Base-by-base conservation (phyloP, 2,113 vertebrate genomes). In the Actinemys pallida region DNA sequence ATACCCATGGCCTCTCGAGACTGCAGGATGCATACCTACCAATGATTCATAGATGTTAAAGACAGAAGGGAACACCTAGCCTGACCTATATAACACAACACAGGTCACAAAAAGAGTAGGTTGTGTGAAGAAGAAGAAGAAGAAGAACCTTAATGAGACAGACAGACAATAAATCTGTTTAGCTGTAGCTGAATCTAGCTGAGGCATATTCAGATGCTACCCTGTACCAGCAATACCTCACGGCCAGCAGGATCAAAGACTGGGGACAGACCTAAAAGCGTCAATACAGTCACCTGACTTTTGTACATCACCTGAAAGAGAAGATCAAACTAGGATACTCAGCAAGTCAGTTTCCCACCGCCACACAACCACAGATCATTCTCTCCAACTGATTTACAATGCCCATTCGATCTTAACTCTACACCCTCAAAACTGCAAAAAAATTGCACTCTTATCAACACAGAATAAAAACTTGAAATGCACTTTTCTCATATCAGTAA, bases 271-370 rank as follows among this genome's bases (percentile, higher is more conserved):
- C 86, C 83, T 95, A 93, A 92, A 84, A 83, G 90, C 85, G 24
- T 85, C 53, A 89, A n/a, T 0, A 8, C 47, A 81, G 31, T 35
- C 62, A 78, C 4, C 0, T 2, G 49, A 62, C 92, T 91, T 72
- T 2, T 89, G 49, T 82, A 47, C 72, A 39, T n/a, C 25, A 20
- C 25, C 83, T 10, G 45, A 72, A 93, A 81, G 76, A 84, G 62
- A 76, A 88, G 17, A 54, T 14, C 0, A 0, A 2, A 0, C 8
- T 72, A 84, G 39, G 45, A 39, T n/a, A 88, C 25, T 10, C 80
- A 39, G 2, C 7, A 69, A 84, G 31, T 8, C 8, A 56, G 8
- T 6, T 84, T 88, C 83, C 81, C 9, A 54, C 1, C 0, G 75
- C 17, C 54, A 1, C 14, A 19, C 93, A 42, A 62, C 4, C 27